phyloP scores from a whole-genome alignment of 2,113 vertebrate genomes.

The Nematolebias whitei region DNA sequence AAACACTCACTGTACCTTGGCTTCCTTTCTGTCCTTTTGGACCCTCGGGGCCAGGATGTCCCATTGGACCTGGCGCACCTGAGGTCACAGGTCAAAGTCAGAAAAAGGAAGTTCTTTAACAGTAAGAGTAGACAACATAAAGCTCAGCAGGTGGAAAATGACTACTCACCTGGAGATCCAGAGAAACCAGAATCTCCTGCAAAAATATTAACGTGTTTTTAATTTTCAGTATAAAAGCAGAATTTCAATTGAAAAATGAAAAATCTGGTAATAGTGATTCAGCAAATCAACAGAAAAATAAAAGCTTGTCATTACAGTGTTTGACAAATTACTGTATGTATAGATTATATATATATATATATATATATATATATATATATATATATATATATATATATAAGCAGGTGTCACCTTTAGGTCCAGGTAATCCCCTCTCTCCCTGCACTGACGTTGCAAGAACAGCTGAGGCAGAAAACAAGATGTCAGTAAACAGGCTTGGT shows the following conservation, averaged over 20 bases:
- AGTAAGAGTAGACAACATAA: neutral
- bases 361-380: no score
- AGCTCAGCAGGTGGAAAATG: neutral
- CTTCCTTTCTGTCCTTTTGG: conserved; percentile 93
- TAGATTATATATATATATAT: no score
- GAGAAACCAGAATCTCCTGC: conserved; percentile 77
- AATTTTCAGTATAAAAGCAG: conserved; percentile 11
- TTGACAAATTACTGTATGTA: neutral
- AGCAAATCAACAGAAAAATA: no score
- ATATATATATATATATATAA: no score
- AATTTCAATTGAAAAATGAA: neutral
- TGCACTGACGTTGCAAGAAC: conserved; percentile 75
- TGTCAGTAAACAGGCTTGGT: neutral
- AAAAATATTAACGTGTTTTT: conserved; percentile 9
- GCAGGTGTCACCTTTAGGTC: conserved; percentile 87
- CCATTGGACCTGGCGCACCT: conserved; percentile 83
- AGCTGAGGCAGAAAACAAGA: conserved; percentile 51
- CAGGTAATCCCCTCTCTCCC: conserved; percentile 81
- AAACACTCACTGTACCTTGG: conserved; percentile 74
- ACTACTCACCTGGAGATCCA: conserved; percentile 75
- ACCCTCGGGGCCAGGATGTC: conserved; percentile 86
- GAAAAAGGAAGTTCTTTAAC: neutral
- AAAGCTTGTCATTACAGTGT: no score
- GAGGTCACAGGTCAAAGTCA: conserved; percentile 48
- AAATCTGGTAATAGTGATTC: neutral